Base-by-base conservation (phyloP, 2,888 invertebrate species). In the Parnassius smintheus region DNA sequence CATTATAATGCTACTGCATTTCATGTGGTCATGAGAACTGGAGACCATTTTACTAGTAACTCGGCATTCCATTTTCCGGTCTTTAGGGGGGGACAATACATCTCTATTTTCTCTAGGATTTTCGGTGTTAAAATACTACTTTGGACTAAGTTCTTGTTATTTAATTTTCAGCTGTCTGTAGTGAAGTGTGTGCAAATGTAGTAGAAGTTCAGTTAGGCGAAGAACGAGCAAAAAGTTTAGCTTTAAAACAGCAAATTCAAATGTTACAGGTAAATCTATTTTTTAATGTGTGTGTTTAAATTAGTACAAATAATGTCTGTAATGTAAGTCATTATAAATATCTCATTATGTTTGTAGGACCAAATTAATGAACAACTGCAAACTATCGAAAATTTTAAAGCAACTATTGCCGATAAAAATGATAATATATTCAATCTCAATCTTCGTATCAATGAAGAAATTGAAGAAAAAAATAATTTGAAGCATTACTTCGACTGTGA, bases 161-260 rank as follows among this genome's bases (percentile, higher is more conserved):
- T 35, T 49, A 22, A 64, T 78, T 35, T 79, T 18, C 72, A 87
- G 91, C 91, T 59, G 71, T 82, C 13, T 88, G 86, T 69, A 90
- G 82, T 68, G 91, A 91, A 72, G 85, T 78, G 1, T 91, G 91
- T 65, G 86, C 78, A 2, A 89, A 89, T 72, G 86, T 91, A 3
- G 80, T 91, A 9, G 91, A 91, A 69, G 89, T 91, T 2, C 91
- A 91, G 65, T 73, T 91, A 9, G 77, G 78, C 9, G 91, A 91
- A 68, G 91, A 91, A 67, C 78, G 84, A 66, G 87, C 88, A 8
- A 90, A 86, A 67, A 82, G 85, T 57, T 80, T 79, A 9, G 70
- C 77, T 22, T 75, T 91, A 1, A 78, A 82, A 70, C 82, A 85
- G 66, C 85, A 90, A 67, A 79, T 91, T 54, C 76, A 85, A 67